Evolutionary conservation across 2,888 invertebrate species (phyloP).

Genomic region (Netelia melanura): DNA sequence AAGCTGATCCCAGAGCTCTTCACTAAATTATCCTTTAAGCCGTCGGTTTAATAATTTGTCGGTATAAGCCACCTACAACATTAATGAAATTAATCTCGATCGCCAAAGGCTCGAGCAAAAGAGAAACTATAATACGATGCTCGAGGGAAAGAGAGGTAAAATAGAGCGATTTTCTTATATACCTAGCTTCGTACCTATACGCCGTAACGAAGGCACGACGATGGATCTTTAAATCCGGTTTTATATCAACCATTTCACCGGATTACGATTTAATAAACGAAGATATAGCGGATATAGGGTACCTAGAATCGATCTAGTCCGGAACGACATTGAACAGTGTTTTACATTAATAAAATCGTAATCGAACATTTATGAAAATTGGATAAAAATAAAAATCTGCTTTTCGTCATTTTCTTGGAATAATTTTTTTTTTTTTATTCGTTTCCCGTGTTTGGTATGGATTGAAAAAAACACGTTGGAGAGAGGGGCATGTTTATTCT

Average conservation of each 20-base stretch:
- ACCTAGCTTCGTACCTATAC: neutral
- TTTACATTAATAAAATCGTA: too few species aligned
- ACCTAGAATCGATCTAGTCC: too few species aligned
- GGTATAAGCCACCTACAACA: conserved; percentile 46
- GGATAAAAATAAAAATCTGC: too few species aligned
- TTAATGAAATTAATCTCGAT: conserved; percentile 58
- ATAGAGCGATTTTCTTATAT: neutral
- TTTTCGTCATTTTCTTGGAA: too few species aligned
- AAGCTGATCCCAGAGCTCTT: conserved; percentile 21
- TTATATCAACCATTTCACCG: neutral
- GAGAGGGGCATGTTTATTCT: conserved; percentile 39
- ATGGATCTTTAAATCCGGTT: too few species aligned
- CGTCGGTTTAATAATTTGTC: conserved; percentile 62
- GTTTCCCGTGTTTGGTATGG: neutral
- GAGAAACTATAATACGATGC: neutral
- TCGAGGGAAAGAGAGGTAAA: neutral
- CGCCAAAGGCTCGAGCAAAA: conserved; percentile 4
- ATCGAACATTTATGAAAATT: too few species aligned
- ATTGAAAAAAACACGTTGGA: neutral
- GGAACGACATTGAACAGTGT: too few species aligned
- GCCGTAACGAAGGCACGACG: too few species aligned
- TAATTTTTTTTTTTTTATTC: too few species aligned
- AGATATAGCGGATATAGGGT: too few species aligned
- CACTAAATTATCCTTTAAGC: conserved; percentile 57
- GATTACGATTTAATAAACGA: neutral